Evolutionary conservation across 2,888 invertebrate genomes (phyloP).

Genomic region (Glaucopsyche alexis): DNA sequence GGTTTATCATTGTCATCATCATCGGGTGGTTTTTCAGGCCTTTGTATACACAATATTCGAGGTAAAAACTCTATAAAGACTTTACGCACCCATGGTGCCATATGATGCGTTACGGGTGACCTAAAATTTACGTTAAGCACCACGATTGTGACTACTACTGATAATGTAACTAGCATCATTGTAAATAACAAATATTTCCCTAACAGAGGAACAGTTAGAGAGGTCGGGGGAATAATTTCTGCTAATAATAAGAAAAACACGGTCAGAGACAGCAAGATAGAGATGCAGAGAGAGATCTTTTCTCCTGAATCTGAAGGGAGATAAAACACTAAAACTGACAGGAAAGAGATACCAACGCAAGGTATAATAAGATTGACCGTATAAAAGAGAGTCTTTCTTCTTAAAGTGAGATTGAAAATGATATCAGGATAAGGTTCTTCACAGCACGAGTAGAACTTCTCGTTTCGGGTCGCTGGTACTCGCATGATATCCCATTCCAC

Average conservation of each 20-base stretch:
- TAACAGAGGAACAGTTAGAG: constrained; percentile 93
- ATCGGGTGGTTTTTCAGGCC: constrained; percentile 89
- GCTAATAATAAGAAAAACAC: constrained; percentile 96
- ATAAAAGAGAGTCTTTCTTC: constrained; percentile 97
- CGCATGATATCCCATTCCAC: constrained; percentile 99
- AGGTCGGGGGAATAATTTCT: constrained; percentile 97
- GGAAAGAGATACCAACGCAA: constrained; percentile 97
- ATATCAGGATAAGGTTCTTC: constrained; percentile 98
- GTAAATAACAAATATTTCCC: constrained; percentile 96
- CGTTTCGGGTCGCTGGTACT: constrained; percentile 93
- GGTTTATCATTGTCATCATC: constrained; percentile 79
- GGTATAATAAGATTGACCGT: constrained; percentile 98
- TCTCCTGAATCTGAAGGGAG: constrained; percentile 98
- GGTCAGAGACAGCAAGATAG: constrained; percentile 94
- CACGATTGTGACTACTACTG: constrained; percentile 95
- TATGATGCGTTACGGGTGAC: constrained; percentile 94
- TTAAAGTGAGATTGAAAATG: constrained; percentile 96
- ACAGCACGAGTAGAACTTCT: constrained; percentile 97
- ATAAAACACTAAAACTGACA: constrained; percentile 98
- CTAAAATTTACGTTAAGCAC: constrained; percentile 95
- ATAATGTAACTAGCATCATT: constrained; percentile 95
- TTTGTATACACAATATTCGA: constrained; percentile 91
- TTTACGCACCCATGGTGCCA: constrained; percentile 94
- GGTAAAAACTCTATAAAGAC: constrained; percentile 93
- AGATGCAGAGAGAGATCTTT: constrained; percentile 97